Evolutionary conservation across 2,113 vertebrate genomes (phyloP).

Genomic region (Brachirus orientalis): DNA sequence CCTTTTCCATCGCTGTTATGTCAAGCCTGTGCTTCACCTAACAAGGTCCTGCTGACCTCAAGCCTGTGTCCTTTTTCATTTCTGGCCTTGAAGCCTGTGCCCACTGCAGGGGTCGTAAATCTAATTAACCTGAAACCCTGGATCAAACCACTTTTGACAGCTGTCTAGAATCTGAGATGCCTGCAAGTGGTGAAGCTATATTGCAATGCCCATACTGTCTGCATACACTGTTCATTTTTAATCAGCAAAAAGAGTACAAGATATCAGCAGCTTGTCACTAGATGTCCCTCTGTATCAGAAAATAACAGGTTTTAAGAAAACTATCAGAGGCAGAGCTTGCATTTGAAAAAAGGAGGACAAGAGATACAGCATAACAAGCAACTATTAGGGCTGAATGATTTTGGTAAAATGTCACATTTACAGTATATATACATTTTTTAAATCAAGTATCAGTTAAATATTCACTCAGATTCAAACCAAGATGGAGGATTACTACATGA

Average conservation of each 20-base stretch:
- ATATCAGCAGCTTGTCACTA: slow-evolving; percentile 13
- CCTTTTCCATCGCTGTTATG: slow-evolving; percentile 66
- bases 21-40: slow-evolving; percentile 68
- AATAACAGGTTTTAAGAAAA: neutral
- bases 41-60: slow-evolving; percentile 75
- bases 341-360: no score
- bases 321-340: no score
- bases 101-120: slow-evolving; percentile 67
- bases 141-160: slow-evolving; percentile 58
- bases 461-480: no score
- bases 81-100: slow-evolving; percentile 55
- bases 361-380: no score
- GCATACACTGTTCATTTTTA: slow-evolving; percentile 44
- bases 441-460: no score
- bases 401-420: no score
- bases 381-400: no score
- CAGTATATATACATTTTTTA: no score
- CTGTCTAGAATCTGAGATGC: slow-evolving; percentile 66
- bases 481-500: no score
- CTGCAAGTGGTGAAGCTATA: slow-evolving; percentile 56
- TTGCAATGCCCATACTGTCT: slow-evolving; percentile 2
- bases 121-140: slow-evolving; percentile 79
- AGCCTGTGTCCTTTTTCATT: slow-evolving; percentile 63
- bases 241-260: slow-evolving; percentile 22
- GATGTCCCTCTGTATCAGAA: slow-evolving; percentile 12